Percentiles rank a stretch among this genome's conserved stretches.
Evolutionary conservation across 2,888 invertebrate genomes (phyloP).

Genomic region (Chromoteleia sp.): DNA sequence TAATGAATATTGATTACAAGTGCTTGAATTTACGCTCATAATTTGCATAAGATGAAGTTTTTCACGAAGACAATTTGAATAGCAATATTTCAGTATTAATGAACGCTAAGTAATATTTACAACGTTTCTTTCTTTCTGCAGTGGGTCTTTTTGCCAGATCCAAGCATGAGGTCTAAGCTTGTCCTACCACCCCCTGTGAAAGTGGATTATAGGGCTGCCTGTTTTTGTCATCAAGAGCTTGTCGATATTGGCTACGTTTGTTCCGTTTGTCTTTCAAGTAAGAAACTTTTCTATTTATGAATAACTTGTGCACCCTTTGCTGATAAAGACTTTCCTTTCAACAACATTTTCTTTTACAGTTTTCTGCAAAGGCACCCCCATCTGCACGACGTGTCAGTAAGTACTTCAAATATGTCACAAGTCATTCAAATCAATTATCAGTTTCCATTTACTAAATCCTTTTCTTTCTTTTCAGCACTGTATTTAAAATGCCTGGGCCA

Average conservation of each 20-base stretch:
- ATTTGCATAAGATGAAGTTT: slow-evolving; percentile 23
- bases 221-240: slow-evolving; percentile 98
- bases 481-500: slow-evolving; percentile 95
- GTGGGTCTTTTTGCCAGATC: slow-evolving; percentile 98
- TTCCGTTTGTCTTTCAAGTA: slow-evolving; percentile 97
- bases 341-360: slow-evolving; percentile 87
- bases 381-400: slow-evolving; percentile 98
- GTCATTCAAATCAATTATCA: slow-evolving; percentile 10
- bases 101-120: slow-evolving; percentile 48
- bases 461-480: slow-evolving; percentile 89
- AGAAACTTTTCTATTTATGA: slow-evolving; percentile 79
- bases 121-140: slow-evolving; percentile 78
- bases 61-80: slow-evolving; percentile 13
- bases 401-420: slow-evolving; percentile 84
- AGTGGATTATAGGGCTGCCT: slow-evolving; percentile 98
- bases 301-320: slow-evolving; percentile 23
- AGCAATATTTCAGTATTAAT: slow-evolving; percentile 40
- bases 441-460: slow-evolving; percentile 19
- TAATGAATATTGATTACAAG: slow-evolving; percentile 70
- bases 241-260: slow-evolving; percentile 99
- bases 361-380: slow-evolving; percentile 98
- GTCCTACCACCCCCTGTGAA: slow-evolving; percentile 95
- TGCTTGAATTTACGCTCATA: slow-evolving; percentile 5
- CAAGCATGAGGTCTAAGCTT: slow-evolving; percentile 91
- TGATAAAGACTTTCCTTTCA: slow-evolving; percentile 51